phyloP scores from a whole-genome alignment of 92 coral and sea anemone genomes.

The Bergia sp. region DNA sequence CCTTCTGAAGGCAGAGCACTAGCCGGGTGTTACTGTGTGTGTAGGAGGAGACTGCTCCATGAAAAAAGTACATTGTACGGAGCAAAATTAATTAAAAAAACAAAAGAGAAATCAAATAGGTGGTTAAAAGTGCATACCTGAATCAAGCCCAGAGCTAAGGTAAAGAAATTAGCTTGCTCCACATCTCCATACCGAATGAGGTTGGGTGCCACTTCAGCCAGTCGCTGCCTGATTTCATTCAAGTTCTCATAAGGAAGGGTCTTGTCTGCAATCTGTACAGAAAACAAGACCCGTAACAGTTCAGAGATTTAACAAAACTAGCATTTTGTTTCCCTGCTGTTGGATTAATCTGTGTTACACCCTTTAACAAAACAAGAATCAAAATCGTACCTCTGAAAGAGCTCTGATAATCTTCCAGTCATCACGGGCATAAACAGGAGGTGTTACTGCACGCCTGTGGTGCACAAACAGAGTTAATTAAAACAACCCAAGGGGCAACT shows the following conservation, averaged over 20 bases:
- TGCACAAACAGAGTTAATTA: not conserved
- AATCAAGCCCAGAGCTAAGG: slow-evolving; percentile 82
- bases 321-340: not conserved
- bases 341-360: not conserved
- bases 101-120: not conserved
- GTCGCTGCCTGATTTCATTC: slow-evolving; percentile 90
- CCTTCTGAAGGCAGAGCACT: no score
- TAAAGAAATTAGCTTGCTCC: slow-evolving; percentile 97
- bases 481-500: not conserved
- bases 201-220: slow-evolving; percentile 94
- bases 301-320: not conserved
- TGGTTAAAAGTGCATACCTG: slow-evolving; percentile 63
- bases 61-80: not conserved
- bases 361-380: not conserved
- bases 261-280: slow-evolving; percentile 74
- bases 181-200: slow-evolving; percentile 98
- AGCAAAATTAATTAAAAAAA: not conserved
- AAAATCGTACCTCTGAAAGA: slow-evolving; percentile 82
- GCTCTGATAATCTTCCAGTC: slow-evolving; percentile 99
- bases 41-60: no score
- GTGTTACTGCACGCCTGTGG: slow-evolving; percentile 93
- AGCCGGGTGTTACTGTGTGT: no score
- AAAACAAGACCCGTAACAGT: not conserved
- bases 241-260: slow-evolving; percentile 87
- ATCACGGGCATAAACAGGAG: slow-evolving; percentile 93